Evolutionary conservation across 2,113 vertebrate species (phyloP).

Genomic region (Stegostoma tigrinum): DNA sequence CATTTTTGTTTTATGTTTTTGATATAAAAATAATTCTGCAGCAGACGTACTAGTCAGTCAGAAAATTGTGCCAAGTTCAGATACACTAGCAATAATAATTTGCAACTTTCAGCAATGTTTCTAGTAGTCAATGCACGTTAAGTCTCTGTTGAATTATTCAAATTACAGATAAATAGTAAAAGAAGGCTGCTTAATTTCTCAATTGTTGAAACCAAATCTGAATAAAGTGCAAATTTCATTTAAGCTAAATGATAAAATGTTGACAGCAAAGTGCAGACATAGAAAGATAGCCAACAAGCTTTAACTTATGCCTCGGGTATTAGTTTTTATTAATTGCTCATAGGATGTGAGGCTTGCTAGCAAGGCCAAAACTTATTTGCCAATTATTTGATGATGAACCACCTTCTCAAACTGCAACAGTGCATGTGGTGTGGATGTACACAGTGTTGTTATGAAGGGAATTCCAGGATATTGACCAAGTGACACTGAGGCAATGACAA

Average conservation of each 20-base stretch:
- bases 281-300: not conserved
- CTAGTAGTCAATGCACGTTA: not conserved
- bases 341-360: not conserved
- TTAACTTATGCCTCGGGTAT: not conserved
- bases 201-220: not conserved
- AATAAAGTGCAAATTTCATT: slow-evolving; percentile 7
- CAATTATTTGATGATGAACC: not conserved
- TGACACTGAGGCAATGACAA: not conserved
- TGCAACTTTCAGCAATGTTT: not conserved
- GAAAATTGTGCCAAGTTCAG: not conserved
- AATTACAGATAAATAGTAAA: not conserved
- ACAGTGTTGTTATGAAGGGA: not conserved
- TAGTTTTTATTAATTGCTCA: not conserved
- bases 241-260: not conserved
- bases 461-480: not conserved
- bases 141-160: not conserved
- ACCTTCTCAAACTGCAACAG: not conserved
- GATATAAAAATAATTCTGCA: not conserved
- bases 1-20: not conserved
- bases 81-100: not conserved
- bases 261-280: not conserved
- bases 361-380: not conserved
- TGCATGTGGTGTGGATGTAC: not conserved
- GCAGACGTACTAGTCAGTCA: not conserved
- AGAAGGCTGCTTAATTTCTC: not conserved